phyloP scores from a whole-genome alignment of 2,113 vertebrate genomes.

The Narcine bancroftii region DNA sequence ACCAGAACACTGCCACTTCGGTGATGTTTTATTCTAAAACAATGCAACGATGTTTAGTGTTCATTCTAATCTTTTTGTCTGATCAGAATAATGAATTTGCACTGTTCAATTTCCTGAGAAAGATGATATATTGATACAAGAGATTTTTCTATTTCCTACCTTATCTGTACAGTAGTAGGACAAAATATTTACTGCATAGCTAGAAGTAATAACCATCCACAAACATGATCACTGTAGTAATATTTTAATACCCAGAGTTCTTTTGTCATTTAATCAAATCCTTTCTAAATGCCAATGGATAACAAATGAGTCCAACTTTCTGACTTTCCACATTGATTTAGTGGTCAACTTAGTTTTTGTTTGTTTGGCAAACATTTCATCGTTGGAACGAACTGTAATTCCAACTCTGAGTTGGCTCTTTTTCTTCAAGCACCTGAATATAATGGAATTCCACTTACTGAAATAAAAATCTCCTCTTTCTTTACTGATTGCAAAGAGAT shows the following conservation, averaged over 20 bases:
- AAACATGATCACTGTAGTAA: background rate
- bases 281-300: background rate
- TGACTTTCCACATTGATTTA: background rate
- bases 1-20: background rate
- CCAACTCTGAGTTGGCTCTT: background rate
- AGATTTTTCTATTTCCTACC: background rate
- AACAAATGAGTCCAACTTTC: background rate
- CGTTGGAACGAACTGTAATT: background rate
- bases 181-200: background rate
- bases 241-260: background rate
- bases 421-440: background rate
- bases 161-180: background rate
- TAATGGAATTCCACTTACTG: background rate
- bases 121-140: background rate
- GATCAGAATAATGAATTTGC: background rate
- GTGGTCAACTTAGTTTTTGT: background rate
- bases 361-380: background rate
- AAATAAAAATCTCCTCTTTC: background rate
- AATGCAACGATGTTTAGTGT: background rate
- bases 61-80: background rate
- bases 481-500: background rate
- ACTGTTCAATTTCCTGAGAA: background rate
- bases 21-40: background rate
- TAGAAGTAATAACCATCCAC: background rate
- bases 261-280: background rate